A percentile compares a stretch with the other conserved stretches of the same genome.
phyloP scores from a whole-genome alignment of 2,113 vertebrate genomes.

The Xyrauchen texanus region DNA sequence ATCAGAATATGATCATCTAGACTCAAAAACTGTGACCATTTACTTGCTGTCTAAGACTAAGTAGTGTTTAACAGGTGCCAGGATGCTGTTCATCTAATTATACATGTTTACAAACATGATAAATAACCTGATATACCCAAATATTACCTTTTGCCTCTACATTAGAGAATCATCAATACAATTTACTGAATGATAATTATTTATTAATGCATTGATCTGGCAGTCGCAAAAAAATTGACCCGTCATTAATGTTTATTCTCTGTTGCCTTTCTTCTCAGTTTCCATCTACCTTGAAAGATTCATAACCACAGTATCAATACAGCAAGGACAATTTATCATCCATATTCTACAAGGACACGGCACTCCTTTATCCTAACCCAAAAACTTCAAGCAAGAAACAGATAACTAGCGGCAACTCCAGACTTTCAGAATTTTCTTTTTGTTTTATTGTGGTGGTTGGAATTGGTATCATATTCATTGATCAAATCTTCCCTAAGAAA shows the following conservation, averaged over 20 bases:
- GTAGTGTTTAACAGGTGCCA: not conserved
- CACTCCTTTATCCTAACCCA: conserved; percentile 59
- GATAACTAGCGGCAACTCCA: conserved; percentile 48
- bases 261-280: conserved; percentile 6
- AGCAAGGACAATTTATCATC: conserved; percentile 56
- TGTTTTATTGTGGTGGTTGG: conserved; percentile 25
- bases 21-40: no score
- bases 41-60: no score
- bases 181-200: conserved; percentile 24
- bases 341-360: conserved; percentile 55
- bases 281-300: conserved; percentile 57
- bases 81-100: not conserved
- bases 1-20: not conserved
- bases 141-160: not conserved
- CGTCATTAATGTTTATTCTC: conserved; percentile 32
- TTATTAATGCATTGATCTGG: conserved; percentile 30
- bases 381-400: conserved; percentile 54
- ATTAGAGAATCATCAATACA: conserved; percentile 1
- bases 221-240: conserved; percentile 35
- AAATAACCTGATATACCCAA: not conserved
- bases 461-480: conserved; percentile 45
- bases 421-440: conserved; percentile 35
- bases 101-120: not conserved
- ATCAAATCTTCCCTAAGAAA: conserved; percentile 43
- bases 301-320: conserved; percentile 57